phyloP scores from a whole-genome alignment of 1,140 invertebrate genomes.

The Pygmarrhopalites habei region DNA sequence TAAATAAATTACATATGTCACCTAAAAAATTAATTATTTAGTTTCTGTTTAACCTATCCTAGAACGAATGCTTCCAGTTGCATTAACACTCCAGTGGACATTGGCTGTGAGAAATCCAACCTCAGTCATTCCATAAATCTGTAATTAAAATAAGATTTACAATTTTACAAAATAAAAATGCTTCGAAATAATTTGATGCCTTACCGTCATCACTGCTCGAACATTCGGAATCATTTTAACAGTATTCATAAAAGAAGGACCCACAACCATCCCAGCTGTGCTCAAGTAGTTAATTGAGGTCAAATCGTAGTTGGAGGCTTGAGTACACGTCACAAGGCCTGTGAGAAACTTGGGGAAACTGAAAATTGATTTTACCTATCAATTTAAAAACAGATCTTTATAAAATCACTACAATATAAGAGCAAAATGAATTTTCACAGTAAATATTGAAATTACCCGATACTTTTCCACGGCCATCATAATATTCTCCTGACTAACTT shows the following conservation, averaged over 20 bases:
- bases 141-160: no score
- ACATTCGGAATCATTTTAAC: neutral
- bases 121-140: constrained; percentile 34
- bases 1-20: no score
- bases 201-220: no score
- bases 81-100: neutral
- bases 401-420: no score
- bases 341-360: constrained; percentile 21
- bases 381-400: no score
- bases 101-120: constrained; percentile 15
- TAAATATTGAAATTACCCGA: no score
- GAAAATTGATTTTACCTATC: neutral
- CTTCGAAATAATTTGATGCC: no score
- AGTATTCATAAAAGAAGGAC: constrained; percentile 1
- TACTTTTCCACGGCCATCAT: constrained; percentile 9
- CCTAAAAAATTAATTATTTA: no score
- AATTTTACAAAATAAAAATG: no score
- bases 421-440: neutral
- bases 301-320: neutral
- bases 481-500: constrained; percentile 12
- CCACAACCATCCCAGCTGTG: constrained; percentile 16
- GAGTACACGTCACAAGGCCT: constrained; percentile 9
- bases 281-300: neutral
- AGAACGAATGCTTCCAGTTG: no score
- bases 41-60: no score